Conservation (phyloP, 1,140 invertebrate genomes). For the Vollenhovia emeryi region DNA sequence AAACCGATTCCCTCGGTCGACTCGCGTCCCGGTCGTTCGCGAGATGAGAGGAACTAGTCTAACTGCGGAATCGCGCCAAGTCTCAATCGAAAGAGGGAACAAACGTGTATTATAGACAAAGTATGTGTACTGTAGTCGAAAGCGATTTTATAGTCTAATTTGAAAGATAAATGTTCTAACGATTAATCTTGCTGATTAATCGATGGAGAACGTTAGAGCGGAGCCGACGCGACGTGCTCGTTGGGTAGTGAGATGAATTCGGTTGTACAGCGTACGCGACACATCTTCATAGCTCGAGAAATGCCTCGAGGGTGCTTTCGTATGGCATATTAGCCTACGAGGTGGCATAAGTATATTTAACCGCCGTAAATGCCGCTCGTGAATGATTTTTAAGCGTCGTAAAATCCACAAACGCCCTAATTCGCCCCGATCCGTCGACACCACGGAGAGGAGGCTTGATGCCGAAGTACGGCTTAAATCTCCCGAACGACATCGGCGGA, state of each 20-base stretch:
- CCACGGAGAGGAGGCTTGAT: neutral
- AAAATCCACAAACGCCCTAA: constrained; percentile 37
- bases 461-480: constrained; percentile 25
- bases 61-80: neutral
- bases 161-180: constrained; percentile 8
- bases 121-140: constrained; percentile 19
- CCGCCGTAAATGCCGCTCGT: neutral
- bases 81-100: neutral
- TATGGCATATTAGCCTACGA: neutral
- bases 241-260: constrained; percentile 1
- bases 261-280: neutral
- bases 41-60: constrained; percentile 38
- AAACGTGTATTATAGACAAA: constrained; percentile 9
- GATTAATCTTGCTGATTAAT: neutral
- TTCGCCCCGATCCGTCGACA: constrained; percentile 10
- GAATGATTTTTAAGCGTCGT: constrained; percentile 25
- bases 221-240: neutral
- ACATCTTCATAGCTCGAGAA: constrained; percentile 6
- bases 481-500: neutral
- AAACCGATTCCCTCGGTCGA: neutral
- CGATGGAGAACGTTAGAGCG: neutral
- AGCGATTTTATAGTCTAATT: neutral
- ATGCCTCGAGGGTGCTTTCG: neutral
- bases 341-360: constrained; percentile 28
- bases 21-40: neutral